Evolutionary conservation across 2,797 vertebrate genomes (phyloP).

Genomic region (Hozukius guyotensis): DNA sequence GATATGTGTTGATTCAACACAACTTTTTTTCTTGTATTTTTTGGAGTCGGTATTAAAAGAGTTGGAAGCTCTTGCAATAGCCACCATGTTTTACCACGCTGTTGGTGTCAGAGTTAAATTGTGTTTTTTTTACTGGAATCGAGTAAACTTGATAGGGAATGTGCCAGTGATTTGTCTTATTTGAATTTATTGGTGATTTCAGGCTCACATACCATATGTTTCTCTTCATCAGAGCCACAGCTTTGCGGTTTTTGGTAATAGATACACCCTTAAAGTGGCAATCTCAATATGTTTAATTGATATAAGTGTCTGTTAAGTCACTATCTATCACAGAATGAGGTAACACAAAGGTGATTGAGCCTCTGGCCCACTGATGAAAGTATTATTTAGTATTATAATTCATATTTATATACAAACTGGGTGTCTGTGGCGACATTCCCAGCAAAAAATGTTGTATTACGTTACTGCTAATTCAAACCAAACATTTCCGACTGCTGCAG

Average conservation of each 20-base stretch:
- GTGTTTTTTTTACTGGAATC: not conserved
- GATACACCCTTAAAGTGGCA: not conserved
- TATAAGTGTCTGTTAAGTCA: not conserved
- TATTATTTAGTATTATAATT: too few species aligned
- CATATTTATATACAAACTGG: too few species aligned
- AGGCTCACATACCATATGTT: not conserved
- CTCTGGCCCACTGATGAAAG: too few species aligned
- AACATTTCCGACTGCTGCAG: too few species aligned
- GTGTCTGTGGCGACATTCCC: too few species aligned
- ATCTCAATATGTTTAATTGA: not conserved
- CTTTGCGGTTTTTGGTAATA: not conserved
- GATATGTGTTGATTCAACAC: conserved; percentile 50
- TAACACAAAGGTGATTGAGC: too few species aligned
- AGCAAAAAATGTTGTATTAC: too few species aligned
- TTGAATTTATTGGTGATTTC: conserved; percentile 3
- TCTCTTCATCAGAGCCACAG: not conserved
- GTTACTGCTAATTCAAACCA: too few species aligned
- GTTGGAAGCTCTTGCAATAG: conserved; percentile 29
- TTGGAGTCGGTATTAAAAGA: conserved; percentile 27
- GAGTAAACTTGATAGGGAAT: conserved; percentile 12
- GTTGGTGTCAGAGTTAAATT: not conserved
- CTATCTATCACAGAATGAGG: too few species aligned
- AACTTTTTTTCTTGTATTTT: conserved; percentile 45
- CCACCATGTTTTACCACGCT: not conserved
- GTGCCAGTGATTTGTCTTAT: not conserved